These are phyloP conservation scores for Scaptomyza montana DNA, from an alignment of 1,140 invertebrate genomes.

Conservation along the genomic window DNA sequence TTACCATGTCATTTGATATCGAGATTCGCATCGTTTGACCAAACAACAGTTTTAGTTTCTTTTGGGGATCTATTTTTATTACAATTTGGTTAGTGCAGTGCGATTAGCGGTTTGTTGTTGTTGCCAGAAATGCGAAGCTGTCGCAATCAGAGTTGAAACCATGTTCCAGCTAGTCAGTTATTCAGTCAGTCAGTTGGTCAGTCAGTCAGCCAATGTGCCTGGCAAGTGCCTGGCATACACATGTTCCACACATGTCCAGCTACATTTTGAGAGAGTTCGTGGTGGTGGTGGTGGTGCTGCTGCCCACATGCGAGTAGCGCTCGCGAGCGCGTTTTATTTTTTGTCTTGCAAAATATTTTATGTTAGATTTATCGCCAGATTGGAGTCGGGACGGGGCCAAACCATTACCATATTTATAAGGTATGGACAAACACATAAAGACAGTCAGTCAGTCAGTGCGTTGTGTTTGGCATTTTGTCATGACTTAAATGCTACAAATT, in stretches of 20 bases:
- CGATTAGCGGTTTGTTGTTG: slow-evolving; percentile 37
- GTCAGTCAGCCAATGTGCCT: slow-evolving; percentile 59
- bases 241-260: slow-evolving; percentile 58
- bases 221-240: slow-evolving; percentile 77
- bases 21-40: slow-evolving; percentile 37
- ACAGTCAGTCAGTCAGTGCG: slow-evolving; percentile 27
- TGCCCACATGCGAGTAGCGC: slow-evolving; percentile 56
- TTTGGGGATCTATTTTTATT: slow-evolving; percentile 31
- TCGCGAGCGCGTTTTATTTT: slow-evolving; percentile 12
- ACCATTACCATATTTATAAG: slow-evolving; percentile 77
- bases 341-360: slow-evolving; percentile 71
- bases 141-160: slow-evolving; percentile 51
- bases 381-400: slow-evolving; percentile 27
- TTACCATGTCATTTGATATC: slow-evolving; percentile 64
- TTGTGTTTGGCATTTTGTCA: slow-evolving; percentile 73
- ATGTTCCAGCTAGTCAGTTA: slow-evolving; percentile 15
- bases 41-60: background rate
- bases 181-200: slow-evolving; percentile 37
- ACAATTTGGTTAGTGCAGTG: slow-evolving; percentile 57
- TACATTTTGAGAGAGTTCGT: slow-evolving; percentile 13
- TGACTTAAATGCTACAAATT: slow-evolving; percentile 73
- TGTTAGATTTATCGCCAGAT: slow-evolving; percentile 65
- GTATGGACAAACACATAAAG: slow-evolving; percentile 20
- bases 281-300: slow-evolving; percentile 16
- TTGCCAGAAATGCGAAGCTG: slow-evolving; percentile 34